phyloP scores from a whole-genome alignment of 2,888 invertebrate species.

The Ophioninae sp. region DNA sequence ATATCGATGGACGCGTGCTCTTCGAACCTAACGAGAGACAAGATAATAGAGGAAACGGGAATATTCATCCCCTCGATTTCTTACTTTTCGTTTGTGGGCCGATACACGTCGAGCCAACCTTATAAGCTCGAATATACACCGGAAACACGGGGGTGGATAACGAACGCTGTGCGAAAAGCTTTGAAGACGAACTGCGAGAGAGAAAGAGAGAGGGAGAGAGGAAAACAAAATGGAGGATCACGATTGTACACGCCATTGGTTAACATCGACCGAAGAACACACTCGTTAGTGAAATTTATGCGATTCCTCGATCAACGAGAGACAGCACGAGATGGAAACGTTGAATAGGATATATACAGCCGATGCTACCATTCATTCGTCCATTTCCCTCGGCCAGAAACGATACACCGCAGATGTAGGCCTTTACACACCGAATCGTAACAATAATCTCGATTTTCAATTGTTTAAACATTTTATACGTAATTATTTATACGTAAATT shows the following conservation, averaged over 20 bases:
- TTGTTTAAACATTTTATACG: not conserved
- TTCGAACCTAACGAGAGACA: conserved; percentile 28
- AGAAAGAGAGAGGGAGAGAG: conserved; percentile 20
- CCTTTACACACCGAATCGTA: not conserved
- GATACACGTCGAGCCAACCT: conserved; percentile 31
- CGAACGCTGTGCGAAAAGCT: conserved; percentile 43
- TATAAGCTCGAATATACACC: conserved; percentile 16
- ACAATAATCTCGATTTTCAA: not conserved
- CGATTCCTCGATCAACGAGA: conserved; percentile 56
- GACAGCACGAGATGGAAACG: conserved; percentile 8
- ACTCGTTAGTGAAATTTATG: conserved; percentile 67
- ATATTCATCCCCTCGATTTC: conserved; percentile 53
- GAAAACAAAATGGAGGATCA: not conserved
- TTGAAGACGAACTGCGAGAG: conserved; percentile 2
- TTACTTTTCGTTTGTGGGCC: conserved; percentile 47
- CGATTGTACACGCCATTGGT: conserved; percentile 18
- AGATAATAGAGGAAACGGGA: conserved; percentile 40
- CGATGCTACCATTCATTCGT: conserved; percentile 29
- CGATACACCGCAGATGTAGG: conserved; percentile 19
- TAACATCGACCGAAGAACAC: conserved; percentile 50
- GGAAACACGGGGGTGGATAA: conserved; percentile 54
- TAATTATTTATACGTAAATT: too few species aligned
- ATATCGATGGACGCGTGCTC: conserved; percentile 11
- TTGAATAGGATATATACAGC: not conserved
- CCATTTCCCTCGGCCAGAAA: conserved; percentile 37